Evolutionary conservation across 2,113 vertebrate species (phyloP), one percentile per base, ranked within the genome.

Genomic region (Limnothrissa miodon): DNA sequence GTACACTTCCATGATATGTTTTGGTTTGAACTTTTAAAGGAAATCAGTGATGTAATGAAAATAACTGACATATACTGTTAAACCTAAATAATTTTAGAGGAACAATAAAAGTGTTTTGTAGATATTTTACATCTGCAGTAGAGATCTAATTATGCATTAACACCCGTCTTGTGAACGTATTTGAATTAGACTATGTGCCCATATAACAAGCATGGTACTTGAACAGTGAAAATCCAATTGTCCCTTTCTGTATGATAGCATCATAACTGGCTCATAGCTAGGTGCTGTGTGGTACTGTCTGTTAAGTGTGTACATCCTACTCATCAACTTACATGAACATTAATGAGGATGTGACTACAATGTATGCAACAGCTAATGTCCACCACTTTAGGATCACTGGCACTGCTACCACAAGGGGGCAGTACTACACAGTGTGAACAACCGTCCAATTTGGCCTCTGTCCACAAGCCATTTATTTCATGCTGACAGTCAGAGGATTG

Each of bases 381-480:
- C 25, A 17, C 15, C 29, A 74, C 66, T 13, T 36, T 29, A 74
- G 2, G 11, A 10, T 36, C 33, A 4, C 36, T 1, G 29, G 25
- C 11, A 15, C 79, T 13, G 23, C 6, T 0, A 19, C 51, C 93
- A 90, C 88, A 83, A 93, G 93, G 89, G 85, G 88, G 90, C 87
- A 90, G 91, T 89, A 88, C 78, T 23, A 81, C 33, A 91, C 87
- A 89, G 74, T 1, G 39, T 74, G 66, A 74, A 13, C 33, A 13
- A 74, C 0, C 0, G 66, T 36, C 66, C 25, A 74, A 74, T 17
- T 36, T 33, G 25, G 4, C 11, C 15, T 74, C 4, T 39, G 66
- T 74, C 66, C 2, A 10, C 25, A 33, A 33, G 0, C 29, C 62
- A 70, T 36, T 70, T 70, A 13, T 74, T 74, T 13, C 33, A 62